Conservation (phyloP, 2,113 vertebrate species). For the Lagopus leucura region DNA sequence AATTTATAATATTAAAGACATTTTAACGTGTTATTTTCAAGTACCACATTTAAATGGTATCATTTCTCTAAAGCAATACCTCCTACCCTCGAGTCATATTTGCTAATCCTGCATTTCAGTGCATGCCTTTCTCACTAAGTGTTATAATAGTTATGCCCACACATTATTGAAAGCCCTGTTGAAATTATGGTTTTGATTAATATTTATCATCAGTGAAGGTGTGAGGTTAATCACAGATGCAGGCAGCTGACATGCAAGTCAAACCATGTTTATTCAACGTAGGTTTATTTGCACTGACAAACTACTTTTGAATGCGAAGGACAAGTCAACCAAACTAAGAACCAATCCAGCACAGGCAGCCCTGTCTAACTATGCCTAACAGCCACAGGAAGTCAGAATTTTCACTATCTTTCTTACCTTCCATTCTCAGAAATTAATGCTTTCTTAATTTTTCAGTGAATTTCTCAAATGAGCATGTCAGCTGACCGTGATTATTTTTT, state of each 20-base stretch:
- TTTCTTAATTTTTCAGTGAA: not conserved
- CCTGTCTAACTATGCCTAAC: not conserved
- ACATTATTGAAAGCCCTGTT: slow-evolving; percentile 60
- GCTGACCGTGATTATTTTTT: not conserved
- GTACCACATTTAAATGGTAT: slow-evolving; percentile 49
- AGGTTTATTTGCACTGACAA: not conserved
- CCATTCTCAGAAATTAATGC: not conserved
- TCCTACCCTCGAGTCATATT: slow-evolving; percentile 27
- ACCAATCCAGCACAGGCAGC: not conserved
- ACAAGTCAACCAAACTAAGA: not conserved
- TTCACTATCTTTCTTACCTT: not conserved
- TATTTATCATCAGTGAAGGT: slow-evolving; percentile 9
- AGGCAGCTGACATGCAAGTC: slow-evolving; percentile 16
- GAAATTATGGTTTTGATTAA: not conserved
- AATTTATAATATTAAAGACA: slow-evolving; percentile 28
- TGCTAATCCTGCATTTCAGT: slow-evolving; percentile 74
- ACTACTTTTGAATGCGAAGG: not conserved
- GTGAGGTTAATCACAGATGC: slow-evolving; percentile 55
- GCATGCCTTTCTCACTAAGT: slow-evolving; percentile 16
- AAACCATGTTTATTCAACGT: not conserved
- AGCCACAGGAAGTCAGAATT: not conserved
- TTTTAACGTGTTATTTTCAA: slow-evolving; percentile 24
- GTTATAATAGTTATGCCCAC: slow-evolving; percentile 56
- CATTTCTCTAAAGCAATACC: slow-evolving; percentile 49
- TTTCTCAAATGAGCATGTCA: not conserved